Evolutionary conservation across 2,888 invertebrate species (phyloP).

Genomic region (Ichneumoninae sp.): DNA sequence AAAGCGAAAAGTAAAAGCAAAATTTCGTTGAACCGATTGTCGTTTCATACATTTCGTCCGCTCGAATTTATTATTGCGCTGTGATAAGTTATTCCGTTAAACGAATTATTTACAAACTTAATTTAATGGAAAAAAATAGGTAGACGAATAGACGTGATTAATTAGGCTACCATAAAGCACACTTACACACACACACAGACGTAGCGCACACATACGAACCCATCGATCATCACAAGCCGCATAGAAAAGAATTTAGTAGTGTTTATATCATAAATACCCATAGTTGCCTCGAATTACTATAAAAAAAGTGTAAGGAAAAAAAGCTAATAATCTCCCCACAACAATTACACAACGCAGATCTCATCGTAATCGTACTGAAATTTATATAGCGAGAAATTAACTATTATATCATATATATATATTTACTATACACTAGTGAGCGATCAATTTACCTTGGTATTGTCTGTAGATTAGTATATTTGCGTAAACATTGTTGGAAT

Average conservation of each 20-base stretch:
- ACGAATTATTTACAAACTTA: constrained; percentile 31
- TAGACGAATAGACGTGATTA: constrained; percentile 49
- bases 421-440: constrained; percentile 53
- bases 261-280: constrained; percentile 48
- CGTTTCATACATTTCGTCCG: constrained; percentile 5
- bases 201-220: constrained; percentile 48
- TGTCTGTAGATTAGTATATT: constrained; percentile 65
- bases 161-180: constrained; percentile 51
- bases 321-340: constrained; percentile 22
- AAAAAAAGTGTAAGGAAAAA: constrained; percentile 12
- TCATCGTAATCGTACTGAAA: constrained; percentile 58
- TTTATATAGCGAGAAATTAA: constrained; percentile 53
- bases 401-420: constrained; percentile 50
- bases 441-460: constrained; percentile 60
- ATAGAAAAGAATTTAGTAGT: constrained; percentile 59
- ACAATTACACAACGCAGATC: constrained; percentile 48
- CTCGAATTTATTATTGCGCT: neutral
- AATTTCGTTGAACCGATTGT: neutral
- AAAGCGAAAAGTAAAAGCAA: neutral
- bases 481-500: constrained; percentile 62
- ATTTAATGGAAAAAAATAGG: constrained; percentile 40
- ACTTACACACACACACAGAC: constrained; percentile 26
- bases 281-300: constrained; percentile 44
- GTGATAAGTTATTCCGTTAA: neutral
- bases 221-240: constrained; percentile 39